These are phyloP conservation scores for Capitella teleta DNA, from an alignment of 1,140 invertebrate species.

Conservation along the genomic window DNA sequence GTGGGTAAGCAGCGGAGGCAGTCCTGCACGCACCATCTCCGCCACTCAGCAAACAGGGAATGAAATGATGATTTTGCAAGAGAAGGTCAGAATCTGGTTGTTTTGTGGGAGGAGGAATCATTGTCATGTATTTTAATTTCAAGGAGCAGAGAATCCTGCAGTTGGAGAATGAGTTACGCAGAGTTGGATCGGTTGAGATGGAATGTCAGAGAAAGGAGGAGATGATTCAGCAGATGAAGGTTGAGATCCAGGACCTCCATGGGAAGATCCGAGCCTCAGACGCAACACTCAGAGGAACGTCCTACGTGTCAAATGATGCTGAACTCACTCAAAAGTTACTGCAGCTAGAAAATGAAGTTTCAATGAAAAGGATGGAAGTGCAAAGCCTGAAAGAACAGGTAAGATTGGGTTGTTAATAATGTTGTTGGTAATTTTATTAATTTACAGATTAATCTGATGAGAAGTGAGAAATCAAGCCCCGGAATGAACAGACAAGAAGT, in stretches of 20 bases:
- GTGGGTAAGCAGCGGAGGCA: too few relatives aligned
- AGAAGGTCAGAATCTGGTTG: too few relatives aligned
- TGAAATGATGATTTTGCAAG: too few relatives aligned
- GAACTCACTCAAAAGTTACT: conserved; percentile 25
- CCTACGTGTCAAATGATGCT: conserved; percentile 12
- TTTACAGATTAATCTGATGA: too few relatives aligned
- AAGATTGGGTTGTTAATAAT: too few relatives aligned
- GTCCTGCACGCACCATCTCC: too few relatives aligned
- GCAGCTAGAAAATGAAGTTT: conserved; percentile 29
- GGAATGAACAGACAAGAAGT: conserved; percentile 6
- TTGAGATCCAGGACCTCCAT: conserved; percentile 23
- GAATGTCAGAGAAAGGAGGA: conserved; percentile 31
- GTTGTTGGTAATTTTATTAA: background rate
- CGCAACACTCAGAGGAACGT: background rate
- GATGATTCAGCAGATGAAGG: conserved; percentile 25
- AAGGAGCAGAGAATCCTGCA: conserved; percentile 31
- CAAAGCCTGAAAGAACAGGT: conserved; percentile 31
- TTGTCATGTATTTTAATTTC: background rate
- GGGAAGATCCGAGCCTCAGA: conserved; percentile 10
- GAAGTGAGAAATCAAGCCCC: too few relatives aligned
- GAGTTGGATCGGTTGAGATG: conserved; percentile 25
- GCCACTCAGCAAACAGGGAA: too few relatives aligned
- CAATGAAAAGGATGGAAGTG: conserved; percentile 26
- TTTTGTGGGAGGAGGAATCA: too few relatives aligned
- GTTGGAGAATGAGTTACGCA: conserved; percentile 26